phyloP scores from a whole-genome alignment of 37 sponge, comb jelly and placozoan genomes.

The Halisarca cf. caerulea region DNA sequence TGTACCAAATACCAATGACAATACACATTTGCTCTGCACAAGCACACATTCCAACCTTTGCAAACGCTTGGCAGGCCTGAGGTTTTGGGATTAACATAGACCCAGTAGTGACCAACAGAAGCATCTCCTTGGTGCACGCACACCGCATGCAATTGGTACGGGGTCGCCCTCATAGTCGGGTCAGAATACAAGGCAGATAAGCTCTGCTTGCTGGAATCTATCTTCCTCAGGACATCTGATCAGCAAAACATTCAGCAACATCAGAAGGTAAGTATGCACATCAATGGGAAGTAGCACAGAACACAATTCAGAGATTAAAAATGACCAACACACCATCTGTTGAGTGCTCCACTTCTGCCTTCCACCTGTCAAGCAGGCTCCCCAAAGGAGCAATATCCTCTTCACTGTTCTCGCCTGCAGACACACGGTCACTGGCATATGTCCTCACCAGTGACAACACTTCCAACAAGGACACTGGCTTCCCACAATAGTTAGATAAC shows the following conservation, averaged over 20 bases:
- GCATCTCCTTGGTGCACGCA: constrained; percentile 82
- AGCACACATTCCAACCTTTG: neutral
- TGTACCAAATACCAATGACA: too few relatives aligned
- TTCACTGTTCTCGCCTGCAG: too few relatives aligned
- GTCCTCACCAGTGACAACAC: constrained; percentile 32
- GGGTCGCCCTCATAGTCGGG: constrained; percentile 49
- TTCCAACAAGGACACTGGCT: constrained; percentile 47
- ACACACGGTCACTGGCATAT: constrained; percentile 32
- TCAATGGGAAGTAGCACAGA: too few relatives aligned
- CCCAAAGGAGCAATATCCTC: constrained; percentile 24
- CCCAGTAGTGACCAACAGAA: constrained; percentile 81
- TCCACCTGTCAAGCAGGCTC: constrained; percentile 40
- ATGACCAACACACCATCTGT: constrained; percentile 57
- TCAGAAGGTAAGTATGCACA: too few relatives aligned
- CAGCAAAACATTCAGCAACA: neutral
- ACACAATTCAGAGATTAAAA: too few relatives aligned
- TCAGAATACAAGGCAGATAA: constrained; percentile 52
- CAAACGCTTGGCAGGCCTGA: neutral
- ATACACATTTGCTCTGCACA: neutral
- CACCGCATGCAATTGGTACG: constrained; percentile 71
- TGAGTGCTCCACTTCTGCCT: constrained; percentile 39
- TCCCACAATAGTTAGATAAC: constrained; percentile 32
- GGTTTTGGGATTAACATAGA: constrained; percentile 41
- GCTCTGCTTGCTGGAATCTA: constrained; percentile 18
- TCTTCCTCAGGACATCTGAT: constrained; percentile 30